A percentile compares a stretch with the other conserved stretches of the same genome.
Conservation (phyloP, 2,113 vertebrate genomes). For the Neogale vison region DNA sequence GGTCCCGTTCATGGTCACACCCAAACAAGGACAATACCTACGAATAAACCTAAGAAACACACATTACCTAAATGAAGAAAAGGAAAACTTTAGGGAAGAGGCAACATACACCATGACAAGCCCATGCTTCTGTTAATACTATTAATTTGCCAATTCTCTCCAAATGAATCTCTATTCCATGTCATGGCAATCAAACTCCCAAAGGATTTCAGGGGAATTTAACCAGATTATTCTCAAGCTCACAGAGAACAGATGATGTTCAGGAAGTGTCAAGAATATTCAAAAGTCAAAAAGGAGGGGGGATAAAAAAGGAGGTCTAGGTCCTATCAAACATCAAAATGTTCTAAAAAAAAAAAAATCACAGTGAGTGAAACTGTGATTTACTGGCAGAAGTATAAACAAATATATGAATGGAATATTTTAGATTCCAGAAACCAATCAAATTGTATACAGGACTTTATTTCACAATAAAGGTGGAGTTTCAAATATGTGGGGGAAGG, state of each 20-base stretch:
- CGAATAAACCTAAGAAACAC: background rate
- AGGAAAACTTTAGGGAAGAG: background rate
- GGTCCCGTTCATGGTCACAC: background rate
- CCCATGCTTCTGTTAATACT: background rate
- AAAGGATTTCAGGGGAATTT: background rate
- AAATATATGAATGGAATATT: background rate
- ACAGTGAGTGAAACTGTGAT: background rate
- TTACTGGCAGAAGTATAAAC: background rate
- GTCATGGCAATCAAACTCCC: background rate
- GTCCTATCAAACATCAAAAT: background rate
- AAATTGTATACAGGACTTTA: background rate
- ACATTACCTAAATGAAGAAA: background rate
- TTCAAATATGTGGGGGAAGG: background rate
- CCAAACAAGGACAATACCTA: background rate
- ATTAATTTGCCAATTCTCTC: background rate
- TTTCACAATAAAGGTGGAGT: background rate
- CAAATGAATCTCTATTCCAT: background rate
- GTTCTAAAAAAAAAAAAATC: background rate
- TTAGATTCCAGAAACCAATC: background rate
- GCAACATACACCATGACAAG: background rate
- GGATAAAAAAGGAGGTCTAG: background rate
- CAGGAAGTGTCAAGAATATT: background rate
- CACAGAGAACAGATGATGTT: background rate
- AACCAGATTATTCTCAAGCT: background rate
- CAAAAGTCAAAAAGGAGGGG: background rate